Evolutionary conservation across 2,888 invertebrate species (phyloP).

Genomic region (Meteorus colon): DNA sequence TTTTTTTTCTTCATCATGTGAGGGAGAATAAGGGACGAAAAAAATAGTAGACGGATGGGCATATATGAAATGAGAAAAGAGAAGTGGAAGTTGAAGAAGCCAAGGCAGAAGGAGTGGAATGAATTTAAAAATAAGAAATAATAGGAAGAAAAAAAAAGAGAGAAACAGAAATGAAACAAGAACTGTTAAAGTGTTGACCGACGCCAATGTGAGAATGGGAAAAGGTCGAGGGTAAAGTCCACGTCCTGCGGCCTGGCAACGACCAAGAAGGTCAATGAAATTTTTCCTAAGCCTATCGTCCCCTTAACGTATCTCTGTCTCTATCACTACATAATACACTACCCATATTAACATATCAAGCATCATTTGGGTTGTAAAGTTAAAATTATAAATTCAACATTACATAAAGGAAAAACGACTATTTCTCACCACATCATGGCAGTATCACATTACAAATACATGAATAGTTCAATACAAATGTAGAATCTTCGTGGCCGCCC

Average conservation of each 20-base stretch:
- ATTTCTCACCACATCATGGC: neutral
- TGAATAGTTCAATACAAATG: neutral
- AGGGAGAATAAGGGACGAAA: neutral
- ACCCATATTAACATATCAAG: neutral
- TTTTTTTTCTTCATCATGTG: neutral
- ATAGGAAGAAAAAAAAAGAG: neutral
- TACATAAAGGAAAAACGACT: neutral
- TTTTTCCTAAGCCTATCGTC: neutral
- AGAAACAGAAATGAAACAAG: neutral
- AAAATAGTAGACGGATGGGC: neutral
- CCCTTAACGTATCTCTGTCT: neutral
- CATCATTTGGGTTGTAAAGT: neutral
- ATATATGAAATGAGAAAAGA: neutral
- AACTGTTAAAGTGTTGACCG: conserved; percentile 7
- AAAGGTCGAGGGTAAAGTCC: conserved; percentile 20
- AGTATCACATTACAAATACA: neutral
- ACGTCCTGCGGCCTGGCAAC: conserved; percentile 14
- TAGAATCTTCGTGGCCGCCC: neutral
- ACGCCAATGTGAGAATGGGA: conserved; percentile 26
- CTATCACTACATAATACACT: neutral
- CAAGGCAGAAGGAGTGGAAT: neutral
- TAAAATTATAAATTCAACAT: neutral
- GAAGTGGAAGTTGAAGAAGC: neutral
- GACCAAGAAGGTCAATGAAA: conserved; percentile 16
- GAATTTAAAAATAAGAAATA: neutral